A percentile compares a stretch with the other conserved stretches of the same genome.
Conservation (phyloP, 2,888 invertebrate genomes). For the Ceriagrion tenellum region DNA sequence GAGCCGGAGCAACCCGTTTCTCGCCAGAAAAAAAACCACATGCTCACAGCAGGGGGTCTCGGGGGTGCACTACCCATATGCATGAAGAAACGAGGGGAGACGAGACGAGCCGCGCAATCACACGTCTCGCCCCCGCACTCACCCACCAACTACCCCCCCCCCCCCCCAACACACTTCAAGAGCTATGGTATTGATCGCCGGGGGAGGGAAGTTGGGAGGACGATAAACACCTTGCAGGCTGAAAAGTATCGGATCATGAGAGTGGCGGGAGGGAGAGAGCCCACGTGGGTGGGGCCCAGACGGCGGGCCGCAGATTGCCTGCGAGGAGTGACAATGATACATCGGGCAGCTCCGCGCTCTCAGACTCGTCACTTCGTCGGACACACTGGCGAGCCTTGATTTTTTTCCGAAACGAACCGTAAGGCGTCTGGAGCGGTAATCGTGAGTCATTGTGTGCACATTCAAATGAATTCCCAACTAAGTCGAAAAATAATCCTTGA, state of each 20-base stretch:
- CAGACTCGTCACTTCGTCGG: not conserved
- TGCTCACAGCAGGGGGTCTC: not conserved
- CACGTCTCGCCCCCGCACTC: not conserved
- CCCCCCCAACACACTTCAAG: not conserved
- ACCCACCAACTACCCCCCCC: too few relatives aligned
- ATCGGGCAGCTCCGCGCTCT: not conserved
- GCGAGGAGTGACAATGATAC: not conserved
- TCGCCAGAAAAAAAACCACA: not conserved
- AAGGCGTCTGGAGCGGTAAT: too few relatives aligned
- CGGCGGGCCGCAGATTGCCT: not conserved
- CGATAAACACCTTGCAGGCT: constrained; percentile 9
- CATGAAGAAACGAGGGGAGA: too few relatives aligned
- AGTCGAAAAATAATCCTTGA: too few relatives aligned
- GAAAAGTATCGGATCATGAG: constrained; percentile 10
- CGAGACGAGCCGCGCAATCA: not conserved
- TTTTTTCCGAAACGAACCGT: too few relatives aligned
- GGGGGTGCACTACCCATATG: too few relatives aligned
- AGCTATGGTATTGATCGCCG: constrained; percentile 26
- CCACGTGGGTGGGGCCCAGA: not conserved
- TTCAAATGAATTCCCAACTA: too few relatives aligned
- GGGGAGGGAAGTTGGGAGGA: not conserved
- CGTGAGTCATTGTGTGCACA: too few relatives aligned
- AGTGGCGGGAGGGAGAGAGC: not conserved
- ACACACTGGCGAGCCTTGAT: too few relatives aligned
- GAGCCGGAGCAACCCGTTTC: not conserved